These are phyloP conservation scores for Thalassophryne amazonica DNA, from an alignment of 2,797 vertebrate species.

Conservation along the genomic window DNA sequence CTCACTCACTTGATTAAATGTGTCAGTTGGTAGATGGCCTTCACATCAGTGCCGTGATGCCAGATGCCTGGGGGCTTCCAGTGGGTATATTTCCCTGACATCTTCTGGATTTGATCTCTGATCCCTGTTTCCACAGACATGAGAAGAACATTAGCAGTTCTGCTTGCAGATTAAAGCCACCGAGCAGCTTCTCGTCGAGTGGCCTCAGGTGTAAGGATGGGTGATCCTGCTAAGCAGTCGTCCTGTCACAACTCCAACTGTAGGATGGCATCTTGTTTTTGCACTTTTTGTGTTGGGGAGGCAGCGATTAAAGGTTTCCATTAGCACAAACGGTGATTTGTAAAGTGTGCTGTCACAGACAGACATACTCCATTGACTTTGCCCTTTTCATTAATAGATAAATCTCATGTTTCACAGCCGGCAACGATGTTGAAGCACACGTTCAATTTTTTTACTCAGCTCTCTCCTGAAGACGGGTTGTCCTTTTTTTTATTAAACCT, in stretches of 20 bases:
- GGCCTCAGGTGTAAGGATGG: neutral
- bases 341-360: conserved; percentile 15
- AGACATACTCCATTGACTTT: conserved; percentile 9
- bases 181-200: conserved; percentile 14
- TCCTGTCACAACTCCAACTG: too few species aligned
- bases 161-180: conserved; percentile 39
- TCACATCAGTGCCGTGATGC: conserved; percentile 51
- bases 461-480: conserved; percentile 37
- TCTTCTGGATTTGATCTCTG: conserved; percentile 57
- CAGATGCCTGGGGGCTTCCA: conserved; percentile 56
- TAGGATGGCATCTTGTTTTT: too few species aligned
- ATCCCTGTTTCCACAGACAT: conserved; percentile 53
- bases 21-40: conserved; percentile 66
- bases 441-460: conserved; percentile 15
- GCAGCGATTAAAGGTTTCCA: too few species aligned
- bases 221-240: conserved; percentile 4
- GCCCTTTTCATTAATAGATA: conserved; percentile 27
- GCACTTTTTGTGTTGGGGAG: too few species aligned
- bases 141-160: conserved; percentile 51
- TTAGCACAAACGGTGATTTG: conserved; percentile 23
- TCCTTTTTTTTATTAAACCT: conserved; percentile 46
- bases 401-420: conserved; percentile 22
- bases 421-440: conserved; percentile 17
- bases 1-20: conserved; percentile 71
- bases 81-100: conserved; percentile 62